Evolutionary conservation across 2,888 invertebrate genomes (phyloP), one percentile per base, ranked within the genome.

Genomic region (Mythimna loreyi): DNA sequence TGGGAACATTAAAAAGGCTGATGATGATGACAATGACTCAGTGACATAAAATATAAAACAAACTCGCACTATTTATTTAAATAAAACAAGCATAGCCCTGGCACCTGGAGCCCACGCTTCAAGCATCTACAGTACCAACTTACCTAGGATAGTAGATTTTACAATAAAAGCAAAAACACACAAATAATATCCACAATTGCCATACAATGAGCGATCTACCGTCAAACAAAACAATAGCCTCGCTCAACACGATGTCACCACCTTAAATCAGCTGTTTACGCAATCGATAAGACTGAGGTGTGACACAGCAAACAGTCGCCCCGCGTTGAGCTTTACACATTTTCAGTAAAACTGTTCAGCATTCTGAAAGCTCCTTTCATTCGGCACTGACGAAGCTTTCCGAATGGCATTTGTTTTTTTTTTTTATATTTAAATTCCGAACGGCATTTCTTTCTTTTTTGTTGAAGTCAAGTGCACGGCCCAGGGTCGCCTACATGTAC

Each of bases 261-360:
- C 69, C 56, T 61, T 68, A 68, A 40, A 45, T 23, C 69, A 75
- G 75, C 73, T 75, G 73, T 68, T 61, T 50, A 52, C 69, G 69
- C 69, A 75, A 73, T 73, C 73, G 69, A 73, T 73, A 69, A 33
- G 2, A 7, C 49, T 6, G 25, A 75, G 75, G 75, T 61, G 73
- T 59, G 73, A 73, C 53, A 36, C 59, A 66, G 30, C 74, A 59
- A 59, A 75, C 72, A 65, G 33, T 45, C 33, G 36, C 49, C 33
- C 49, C n/a, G 33, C 43, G 33, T 13, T 16, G 33, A 67, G 53
- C 67, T 73, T 72, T 57, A 36, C 25, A 9, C 16, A 11, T 28
- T 58, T 73, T 45, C 49, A 50, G 19, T 30, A 1, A 55, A 28
- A 28, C 28, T 21, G 16, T 59, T 63, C 53, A 55, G 53, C 58